phyloP scores from a whole-genome alignment of 2,113 vertebrate genomes.

The Aleadryas rufinucha region DNA sequence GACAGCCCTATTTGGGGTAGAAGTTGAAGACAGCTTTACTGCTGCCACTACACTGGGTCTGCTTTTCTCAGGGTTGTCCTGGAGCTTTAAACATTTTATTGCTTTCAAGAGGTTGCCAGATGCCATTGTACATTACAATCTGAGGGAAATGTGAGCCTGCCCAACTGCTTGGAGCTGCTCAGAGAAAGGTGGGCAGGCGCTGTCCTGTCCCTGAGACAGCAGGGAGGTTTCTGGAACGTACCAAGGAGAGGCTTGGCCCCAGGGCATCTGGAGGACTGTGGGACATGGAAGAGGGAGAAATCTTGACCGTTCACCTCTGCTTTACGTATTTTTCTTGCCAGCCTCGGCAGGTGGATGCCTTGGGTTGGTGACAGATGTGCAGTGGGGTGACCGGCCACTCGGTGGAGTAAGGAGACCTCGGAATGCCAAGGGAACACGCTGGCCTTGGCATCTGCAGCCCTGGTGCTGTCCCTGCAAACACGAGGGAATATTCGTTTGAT shows the following conservation, averaged over 20 bases:
- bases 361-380: neutral
- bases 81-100: neutral
- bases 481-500: rapidly evolving
- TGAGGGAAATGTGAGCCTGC: neutral
- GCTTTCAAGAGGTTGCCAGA: neutral
- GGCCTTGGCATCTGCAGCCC: rapidly evolving
- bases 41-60: neutral
- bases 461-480: neutral
- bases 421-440: neutral
- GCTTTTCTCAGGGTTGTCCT: neutral
- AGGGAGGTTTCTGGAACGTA: neutral
- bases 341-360: rapidly evolving
- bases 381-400: neutral
- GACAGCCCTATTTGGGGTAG: neutral
- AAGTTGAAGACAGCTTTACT: neutral
- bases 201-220: neutral
- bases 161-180: neutral
- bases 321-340: rapidly evolving
- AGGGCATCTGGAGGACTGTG: neutral
- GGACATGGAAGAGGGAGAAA: neutral
- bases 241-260: neutral
- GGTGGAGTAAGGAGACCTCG: constrained; percentile 31
- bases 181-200: neutral
- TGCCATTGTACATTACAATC: neutral
- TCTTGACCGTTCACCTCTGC: neutral